phyloP scores from a whole-genome alignment of 2,888 invertebrate species.

The Anarsia innoxiella region DNA sequence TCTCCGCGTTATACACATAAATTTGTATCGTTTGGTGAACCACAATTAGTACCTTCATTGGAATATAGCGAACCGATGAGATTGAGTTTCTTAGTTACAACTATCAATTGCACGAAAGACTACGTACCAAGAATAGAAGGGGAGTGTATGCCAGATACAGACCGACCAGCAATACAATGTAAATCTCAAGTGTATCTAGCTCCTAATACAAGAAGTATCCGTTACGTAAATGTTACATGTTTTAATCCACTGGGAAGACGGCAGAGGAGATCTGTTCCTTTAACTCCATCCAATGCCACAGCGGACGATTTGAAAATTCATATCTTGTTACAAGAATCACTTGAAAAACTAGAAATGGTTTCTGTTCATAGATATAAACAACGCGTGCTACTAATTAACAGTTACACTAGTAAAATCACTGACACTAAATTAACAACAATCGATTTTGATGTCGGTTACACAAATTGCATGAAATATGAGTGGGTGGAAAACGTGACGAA shows the following conservation, averaged over 20 bases:
- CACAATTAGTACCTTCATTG: constrained; percentile 44
- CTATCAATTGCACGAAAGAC: constrained; percentile 50
- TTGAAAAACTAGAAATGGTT: constrained; percentile 52
- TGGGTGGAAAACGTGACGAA: constrained; percentile 46
- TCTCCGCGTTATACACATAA: constrained; percentile 34
- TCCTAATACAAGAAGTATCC: constrained; percentile 35
- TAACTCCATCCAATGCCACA: constrained; percentile 28
- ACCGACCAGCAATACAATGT: constrained; percentile 30
- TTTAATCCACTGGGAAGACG: constrained; percentile 13
- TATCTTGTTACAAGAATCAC: constrained; percentile 39
- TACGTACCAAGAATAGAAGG: constrained; percentile 8
- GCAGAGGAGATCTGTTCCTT: constrained; percentile 31
- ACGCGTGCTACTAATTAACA: constrained; percentile 47
- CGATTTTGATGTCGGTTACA: constrained; percentile 60
- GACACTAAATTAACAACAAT: constrained; percentile 50
- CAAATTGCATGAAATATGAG: constrained; percentile 58
- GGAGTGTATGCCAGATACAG: background rate
- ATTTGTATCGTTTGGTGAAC: constrained; percentile 43
- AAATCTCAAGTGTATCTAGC: constrained; percentile 38
- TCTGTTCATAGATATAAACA: constrained; percentile 53
- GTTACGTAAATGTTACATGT: constrained; percentile 22
- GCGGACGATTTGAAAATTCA: constrained; percentile 39
- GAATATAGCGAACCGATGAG: constrained; percentile 37
- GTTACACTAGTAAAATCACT: constrained; percentile 46
- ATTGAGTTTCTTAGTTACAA: constrained; percentile 36